Evolutionary conservation across 1,140 invertebrate genomes (phyloP).

Genomic region (Pseudomyrmex pallidus): DNA sequence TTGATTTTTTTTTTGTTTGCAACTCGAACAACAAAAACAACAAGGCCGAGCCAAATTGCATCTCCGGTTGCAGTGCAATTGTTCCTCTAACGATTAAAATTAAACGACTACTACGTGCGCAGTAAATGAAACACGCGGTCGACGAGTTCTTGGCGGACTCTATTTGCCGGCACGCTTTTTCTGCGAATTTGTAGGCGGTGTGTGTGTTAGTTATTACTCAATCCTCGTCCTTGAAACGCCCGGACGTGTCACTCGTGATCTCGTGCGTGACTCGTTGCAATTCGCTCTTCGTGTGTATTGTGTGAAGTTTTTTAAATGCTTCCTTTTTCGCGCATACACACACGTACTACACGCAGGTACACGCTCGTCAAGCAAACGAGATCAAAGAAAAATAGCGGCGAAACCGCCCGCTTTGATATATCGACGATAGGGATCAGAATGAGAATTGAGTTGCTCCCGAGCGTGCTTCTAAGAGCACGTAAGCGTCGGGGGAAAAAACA

Average conservation of each 20-base stretch:
- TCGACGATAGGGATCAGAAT: no score
- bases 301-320: background rate
- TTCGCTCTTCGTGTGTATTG: background rate
- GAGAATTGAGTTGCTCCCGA: no score
- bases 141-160: background rate
- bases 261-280: constrained; percentile 25
- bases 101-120: no score
- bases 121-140: no score
- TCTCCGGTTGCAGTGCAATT: no score
- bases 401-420: no score
- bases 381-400: background rate
- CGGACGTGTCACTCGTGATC: background rate
- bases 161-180: background rate
- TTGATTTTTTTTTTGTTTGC: no score
- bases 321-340: background rate
- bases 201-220: background rate
- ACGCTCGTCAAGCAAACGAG: background rate
- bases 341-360: no score
- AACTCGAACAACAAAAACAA: no score
- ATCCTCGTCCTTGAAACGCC: constrained; percentile 9
- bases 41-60: no score
- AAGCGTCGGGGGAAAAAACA: no score
- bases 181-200: background rate
- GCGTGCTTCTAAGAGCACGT: background rate
- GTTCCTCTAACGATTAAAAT: no score